phyloP scores from a whole-genome alignment of 2,888 invertebrate genomes.

The Lepidochrysops patricia region DNA sequence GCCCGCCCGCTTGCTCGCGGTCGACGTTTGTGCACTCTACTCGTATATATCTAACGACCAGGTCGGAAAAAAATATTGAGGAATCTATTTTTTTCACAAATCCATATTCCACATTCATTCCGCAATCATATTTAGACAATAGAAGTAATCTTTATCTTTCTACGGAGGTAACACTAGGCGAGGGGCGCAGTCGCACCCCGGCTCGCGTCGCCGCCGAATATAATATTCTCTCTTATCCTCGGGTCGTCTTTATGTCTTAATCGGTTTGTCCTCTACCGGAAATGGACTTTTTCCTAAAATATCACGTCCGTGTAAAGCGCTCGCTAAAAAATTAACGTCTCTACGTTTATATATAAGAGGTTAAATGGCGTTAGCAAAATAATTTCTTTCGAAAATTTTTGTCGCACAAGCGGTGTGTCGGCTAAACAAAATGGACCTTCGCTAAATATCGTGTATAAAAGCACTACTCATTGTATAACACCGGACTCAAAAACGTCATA shows the following conservation, averaged over 20 bases:
- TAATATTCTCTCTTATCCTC: background rate
- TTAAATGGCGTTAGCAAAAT: conserved; percentile 66
- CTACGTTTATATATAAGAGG: conserved; percentile 37
- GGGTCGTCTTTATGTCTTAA: conserved; percentile 20
- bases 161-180: conserved; percentile 29
- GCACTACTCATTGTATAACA: conserved; percentile 70
- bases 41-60: background rate
- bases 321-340: conserved; percentile 39
- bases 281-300: conserved; percentile 24
- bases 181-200: background rate
- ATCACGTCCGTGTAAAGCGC: conserved; percentile 54
- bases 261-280: conserved; percentile 33
- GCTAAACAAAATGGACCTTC: conserved; percentile 73
- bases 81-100: conserved; percentile 29
- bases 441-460: conserved; percentile 71
- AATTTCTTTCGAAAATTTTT: conserved; percentile 53
- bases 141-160: conserved; percentile 51
- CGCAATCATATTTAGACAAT: background rate
- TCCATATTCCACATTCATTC: background rate
- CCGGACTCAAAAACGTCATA: conserved; percentile 67
- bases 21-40: conserved; percentile 19
- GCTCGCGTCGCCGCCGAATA: background rate
- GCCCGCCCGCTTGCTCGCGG: background rate
- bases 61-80: conserved; percentile 32
- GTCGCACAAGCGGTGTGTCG: conserved; percentile 63